Conservation (phyloP, 2,888 invertebrate genomes). For the Odontocolon sp. region DNA sequence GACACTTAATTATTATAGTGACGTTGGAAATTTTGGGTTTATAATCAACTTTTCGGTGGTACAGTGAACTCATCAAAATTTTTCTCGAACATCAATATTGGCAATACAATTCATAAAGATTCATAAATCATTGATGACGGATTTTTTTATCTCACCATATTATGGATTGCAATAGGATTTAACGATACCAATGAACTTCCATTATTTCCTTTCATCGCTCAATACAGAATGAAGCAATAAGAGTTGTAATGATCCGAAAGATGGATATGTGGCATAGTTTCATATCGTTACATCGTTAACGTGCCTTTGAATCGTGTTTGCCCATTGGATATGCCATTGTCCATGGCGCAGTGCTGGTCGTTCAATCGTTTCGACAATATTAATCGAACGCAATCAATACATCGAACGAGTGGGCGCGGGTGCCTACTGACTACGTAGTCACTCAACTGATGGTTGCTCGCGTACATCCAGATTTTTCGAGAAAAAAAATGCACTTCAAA, state of each 20-base stretch:
- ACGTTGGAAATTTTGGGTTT: background rate
- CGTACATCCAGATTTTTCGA: constrained; percentile 4
- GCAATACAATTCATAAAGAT: background rate
- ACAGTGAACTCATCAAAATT: background rate
- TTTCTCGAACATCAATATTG: background rate
- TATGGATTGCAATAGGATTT: constrained; percentile 29
- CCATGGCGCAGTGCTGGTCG: constrained; percentile 25
- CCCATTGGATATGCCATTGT: constrained; percentile 41
- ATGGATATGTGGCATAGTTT: background rate
- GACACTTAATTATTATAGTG: too few species aligned
- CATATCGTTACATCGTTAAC: constrained; percentile 59
- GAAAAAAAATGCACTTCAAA: constrained; percentile 32
- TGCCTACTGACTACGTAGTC: background rate
- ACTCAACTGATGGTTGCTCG: constrained; percentile 26
- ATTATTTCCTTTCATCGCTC: background rate
- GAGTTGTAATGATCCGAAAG: constrained; percentile 41
- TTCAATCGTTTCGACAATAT: constrained; percentile 59
- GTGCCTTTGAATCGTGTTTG: constrained; percentile 53
- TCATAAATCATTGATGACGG: background rate
- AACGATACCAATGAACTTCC: background rate
- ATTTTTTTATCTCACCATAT: background rate
- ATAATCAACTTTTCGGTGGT: background rate
- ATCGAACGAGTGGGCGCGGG: constrained; percentile 6
- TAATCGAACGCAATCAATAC: constrained; percentile 59
- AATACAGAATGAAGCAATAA: constrained; percentile 11